Evolutionary conservation across 2,113 vertebrate species (phyloP).

Genomic region (Coturnix japonica): DNA sequence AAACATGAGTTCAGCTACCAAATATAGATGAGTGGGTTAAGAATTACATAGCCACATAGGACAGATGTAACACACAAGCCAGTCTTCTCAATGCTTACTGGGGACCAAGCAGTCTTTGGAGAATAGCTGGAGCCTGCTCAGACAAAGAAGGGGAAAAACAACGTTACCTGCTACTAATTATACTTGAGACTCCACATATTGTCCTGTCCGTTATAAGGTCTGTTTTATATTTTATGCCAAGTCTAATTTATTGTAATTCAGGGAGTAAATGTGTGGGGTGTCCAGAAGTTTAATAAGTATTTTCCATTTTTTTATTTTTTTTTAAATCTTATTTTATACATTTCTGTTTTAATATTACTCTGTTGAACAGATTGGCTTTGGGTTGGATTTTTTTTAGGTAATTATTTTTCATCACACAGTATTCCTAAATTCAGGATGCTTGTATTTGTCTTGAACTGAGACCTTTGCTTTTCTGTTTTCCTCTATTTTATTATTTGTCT

Average conservation of each 20-base stretch:
- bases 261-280: background rate
- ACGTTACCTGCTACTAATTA: constrained; percentile 3
- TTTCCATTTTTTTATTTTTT: no score
- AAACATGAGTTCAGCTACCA: constrained; percentile 94
- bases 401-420: background rate
- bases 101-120: constrained; percentile 71
- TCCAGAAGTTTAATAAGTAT: background rate
- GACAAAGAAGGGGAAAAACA: constrained; percentile 15
- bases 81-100: constrained; percentile 76
- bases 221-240: constrained; percentile 52
- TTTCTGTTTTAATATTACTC: background rate
- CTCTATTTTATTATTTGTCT: background rate
- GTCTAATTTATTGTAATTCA: background rate
- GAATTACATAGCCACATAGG: constrained; percentile 82
- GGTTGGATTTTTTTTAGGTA: background rate
- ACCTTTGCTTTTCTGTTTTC: background rate
- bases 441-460: background rate
- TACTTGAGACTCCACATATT: constrained; percentile 47
- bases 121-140: constrained; percentile 47
- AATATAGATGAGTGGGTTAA: constrained; percentile 89
- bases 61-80: constrained; percentile 87
- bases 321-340: background rate
- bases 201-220: constrained; percentile 66
- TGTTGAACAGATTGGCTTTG: background rate
- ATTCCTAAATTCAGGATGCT: background rate